Evolutionary conservation across 2,113 vertebrate species (phyloP).

Genomic region (Thomomys bottae): DNA sequence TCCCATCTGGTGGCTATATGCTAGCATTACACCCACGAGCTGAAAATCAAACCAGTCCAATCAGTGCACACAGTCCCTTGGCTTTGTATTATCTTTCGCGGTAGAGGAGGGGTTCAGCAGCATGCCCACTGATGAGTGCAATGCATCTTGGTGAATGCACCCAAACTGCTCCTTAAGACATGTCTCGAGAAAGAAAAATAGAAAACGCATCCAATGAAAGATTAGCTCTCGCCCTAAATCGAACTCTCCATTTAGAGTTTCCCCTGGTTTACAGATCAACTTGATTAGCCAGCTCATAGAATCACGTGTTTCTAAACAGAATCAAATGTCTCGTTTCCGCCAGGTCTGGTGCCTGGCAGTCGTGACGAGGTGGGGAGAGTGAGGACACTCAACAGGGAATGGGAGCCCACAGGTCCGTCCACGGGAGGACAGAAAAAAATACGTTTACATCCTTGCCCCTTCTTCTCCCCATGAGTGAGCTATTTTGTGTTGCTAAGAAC

Average conservation of each 20-base stretch:
- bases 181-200: background rate
- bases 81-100: too few relatives aligned
- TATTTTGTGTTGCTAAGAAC: background rate
- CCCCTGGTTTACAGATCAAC: background rate
- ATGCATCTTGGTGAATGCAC: too few relatives aligned
- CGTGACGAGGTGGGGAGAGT: too few relatives aligned
- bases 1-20: conserved; percentile 61
- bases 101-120: too few relatives aligned
- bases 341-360: too few relatives aligned
- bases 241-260: background rate
- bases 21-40: background rate
- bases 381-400: too few relatives aligned
- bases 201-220: background rate
- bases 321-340: background rate
- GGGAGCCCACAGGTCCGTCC: too few relatives aligned
- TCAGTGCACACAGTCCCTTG: background rate
- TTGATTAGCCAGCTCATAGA: background rate
- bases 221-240: background rate
- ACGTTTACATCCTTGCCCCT: background rate
- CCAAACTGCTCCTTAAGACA: background rate
- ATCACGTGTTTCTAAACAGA: background rate
- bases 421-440: background rate
- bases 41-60: background rate
- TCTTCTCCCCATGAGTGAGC: background rate
- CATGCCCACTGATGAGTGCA: too few relatives aligned